Conservation (phyloP, 2,888 invertebrate genomes). For the Acanthacorydalis orientalis region DNA sequence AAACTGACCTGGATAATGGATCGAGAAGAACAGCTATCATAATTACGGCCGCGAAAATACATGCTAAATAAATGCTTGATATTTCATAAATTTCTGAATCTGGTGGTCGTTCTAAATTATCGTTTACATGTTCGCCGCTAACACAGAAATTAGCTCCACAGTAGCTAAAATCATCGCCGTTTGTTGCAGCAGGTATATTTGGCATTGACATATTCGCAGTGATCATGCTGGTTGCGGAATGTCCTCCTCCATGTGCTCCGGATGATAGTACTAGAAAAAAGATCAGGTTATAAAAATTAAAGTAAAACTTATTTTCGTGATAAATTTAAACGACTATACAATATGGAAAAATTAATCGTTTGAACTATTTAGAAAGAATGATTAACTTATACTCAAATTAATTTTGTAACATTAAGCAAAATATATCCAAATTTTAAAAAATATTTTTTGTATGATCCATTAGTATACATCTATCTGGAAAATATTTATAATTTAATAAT, state of each 20-base stretch:
- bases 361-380: too few relatives aligned
- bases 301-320: too few relatives aligned
- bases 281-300: too few relatives aligned
- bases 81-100: slow-evolving; percentile 78
- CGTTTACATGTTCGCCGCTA: slow-evolving; percentile 49
- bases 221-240: slow-evolving; percentile 16
- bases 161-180: slow-evolving; percentile 28
- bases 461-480: too few relatives aligned
- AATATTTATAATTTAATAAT: too few relatives aligned
- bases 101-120: slow-evolving; percentile 63
- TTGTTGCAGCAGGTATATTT: slow-evolving; percentile 23
- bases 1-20: slow-evolving; percentile 62
- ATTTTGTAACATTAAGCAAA: too few relatives aligned
- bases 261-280: slow-evolving; percentile 50
- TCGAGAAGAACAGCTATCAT: slow-evolving; percentile 81
- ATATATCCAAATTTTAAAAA: too few relatives aligned
- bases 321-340: too few relatives aligned
- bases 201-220: slow-evolving; percentile 16
- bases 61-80: slow-evolving; percentile 74
- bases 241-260: slow-evolving; percentile 45
- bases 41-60: slow-evolving; percentile 69
- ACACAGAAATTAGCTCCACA: slow-evolving; percentile 78
- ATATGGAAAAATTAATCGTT: too few relatives aligned
- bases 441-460: too few relatives aligned
- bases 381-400: too few relatives aligned